These are phyloP conservation scores for Carlito syrichta DNA, from an alignment of 2,113 vertebrate species.

Conservation along the genomic window DNA sequence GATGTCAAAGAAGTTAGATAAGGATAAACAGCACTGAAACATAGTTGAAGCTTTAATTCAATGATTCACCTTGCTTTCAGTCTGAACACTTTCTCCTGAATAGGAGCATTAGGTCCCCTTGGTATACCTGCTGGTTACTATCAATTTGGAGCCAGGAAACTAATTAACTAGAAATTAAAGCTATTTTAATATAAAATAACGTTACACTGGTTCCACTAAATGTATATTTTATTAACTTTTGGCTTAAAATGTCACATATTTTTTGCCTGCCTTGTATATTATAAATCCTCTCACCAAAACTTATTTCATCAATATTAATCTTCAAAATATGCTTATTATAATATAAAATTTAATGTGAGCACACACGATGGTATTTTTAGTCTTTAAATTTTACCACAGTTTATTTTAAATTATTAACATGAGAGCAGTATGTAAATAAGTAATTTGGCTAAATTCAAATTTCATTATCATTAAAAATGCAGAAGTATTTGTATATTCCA, in stretches of 20 bases:
- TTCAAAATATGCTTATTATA: neutral
- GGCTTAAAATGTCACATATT: neutral
- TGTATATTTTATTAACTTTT: neutral
- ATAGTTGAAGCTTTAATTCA: neutral
- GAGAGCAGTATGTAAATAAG: neutral
- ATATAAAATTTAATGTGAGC: neutral
- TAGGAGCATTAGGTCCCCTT: neutral
- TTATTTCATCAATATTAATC: neutral
- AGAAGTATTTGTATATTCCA: neutral
- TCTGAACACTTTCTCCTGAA: neutral
- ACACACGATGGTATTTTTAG: neutral
- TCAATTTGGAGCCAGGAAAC: neutral
- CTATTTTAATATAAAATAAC: neutral
- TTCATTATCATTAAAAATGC: neutral
- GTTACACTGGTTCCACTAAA: neutral
- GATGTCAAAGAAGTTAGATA: neutral
- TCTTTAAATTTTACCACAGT: neutral
- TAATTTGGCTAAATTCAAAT: neutral
- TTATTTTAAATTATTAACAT: conserved; percentile 1
- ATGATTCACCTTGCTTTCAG: neutral
- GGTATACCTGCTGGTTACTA: neutral
- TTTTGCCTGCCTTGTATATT: neutral
- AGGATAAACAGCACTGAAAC: neutral
- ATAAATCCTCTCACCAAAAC: neutral
- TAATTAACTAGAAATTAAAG: neutral